Evolutionary conservation across 2,113 vertebrate species (phyloP), one percentile per base, ranked within the genome.

Genomic region (Aegithalos caudatus): DNA sequence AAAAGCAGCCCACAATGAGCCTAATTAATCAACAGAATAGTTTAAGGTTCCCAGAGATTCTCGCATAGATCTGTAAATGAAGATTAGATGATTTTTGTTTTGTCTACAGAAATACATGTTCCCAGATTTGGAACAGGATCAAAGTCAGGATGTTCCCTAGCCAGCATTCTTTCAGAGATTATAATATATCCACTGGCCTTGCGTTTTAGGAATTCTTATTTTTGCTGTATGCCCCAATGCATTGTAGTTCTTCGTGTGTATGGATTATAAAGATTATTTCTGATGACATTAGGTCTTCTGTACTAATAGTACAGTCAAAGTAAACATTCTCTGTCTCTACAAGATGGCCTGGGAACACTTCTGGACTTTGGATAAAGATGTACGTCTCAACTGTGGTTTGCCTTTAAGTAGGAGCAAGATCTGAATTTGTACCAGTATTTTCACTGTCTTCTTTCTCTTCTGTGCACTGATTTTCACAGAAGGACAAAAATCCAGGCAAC

Each of bases 21-120:
- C 23, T 89, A 92, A 94, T 91, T 84, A 81, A 70, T 90, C 69
- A 86, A 73, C 47, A 44, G 29, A 88, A 6, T 29, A 81, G 10
- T 38, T 47, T 61, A 60, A 66, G 44, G 14, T 64, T 83, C 33
- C 19, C 0, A 2, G 47, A 27, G 42, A 88, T 74, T 88, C 21
- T 89, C 37, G 42, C 47, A 81, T 64, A 69, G 66, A 92, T 79
- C 33, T 92, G 72, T 65, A 69, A 67, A 47, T 53, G 38, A 78
- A 84, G 73, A 92, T 89, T 53, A 87, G 53, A 8, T 42, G 28
- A 1, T 67, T 92, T 86, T 12, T 85, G 37, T 58, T 93, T 93
- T 82, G 31, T 64, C 50, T 91, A 27, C 10, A 80, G 70, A 74
- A 79, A 44, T 57, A 48, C 0, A 0, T 77, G 25, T 19, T 94